Base-by-base conservation (phyloP, 2,113 vertebrate genomes). In the Euleptes europaea region DNA sequence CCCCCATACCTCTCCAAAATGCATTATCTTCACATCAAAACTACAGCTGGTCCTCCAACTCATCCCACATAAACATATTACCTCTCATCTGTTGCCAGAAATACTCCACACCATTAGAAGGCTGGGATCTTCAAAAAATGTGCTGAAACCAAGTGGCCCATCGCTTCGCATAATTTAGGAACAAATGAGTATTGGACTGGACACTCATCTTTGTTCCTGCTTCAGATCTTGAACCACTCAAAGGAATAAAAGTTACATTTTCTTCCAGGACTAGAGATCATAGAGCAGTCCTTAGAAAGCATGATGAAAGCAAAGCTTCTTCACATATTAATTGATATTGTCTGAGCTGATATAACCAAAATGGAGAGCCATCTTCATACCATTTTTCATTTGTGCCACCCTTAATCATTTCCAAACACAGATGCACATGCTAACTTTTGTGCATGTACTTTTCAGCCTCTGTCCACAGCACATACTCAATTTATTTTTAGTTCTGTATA, bases 41-140 rank as follows among this genome's bases (percentile, higher is more conserved):
- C 91, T 89, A 87, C 96, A 96, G 96, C 94, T 96, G 95, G 93
- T 92, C 38, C 92, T 91, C 83, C 84, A 93, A 80, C 91, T 89
- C 90, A 88, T 93, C 94, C 93, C 94, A 94, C 94, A 92, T 87
- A 94, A 91, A 80, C 83, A 86, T 82, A 84, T 88, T 89, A 78
- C 70, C 88, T 91, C 87, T 95, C 91, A 91, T 95, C 92, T 94
- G 84, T 35, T 94, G 87, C 89, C 93, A 92, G 88, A 94, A 95
- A 91, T 92, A 88, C 54, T 95, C 91, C 83, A 89, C 17, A 23
- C 82, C 86, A 86, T 94, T 94, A 92, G 90, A 89, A 93, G 84
- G 51, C 85, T 0, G 66, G 75, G 42, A 84, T 71, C 49, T 78
- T 71, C 28, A 44, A 71, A 82, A 35, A 67, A 28, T 28, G 65